Evolutionary conservation across 1,140 invertebrate species (phyloP).

Genomic region (Orchesella cincta): DNA sequence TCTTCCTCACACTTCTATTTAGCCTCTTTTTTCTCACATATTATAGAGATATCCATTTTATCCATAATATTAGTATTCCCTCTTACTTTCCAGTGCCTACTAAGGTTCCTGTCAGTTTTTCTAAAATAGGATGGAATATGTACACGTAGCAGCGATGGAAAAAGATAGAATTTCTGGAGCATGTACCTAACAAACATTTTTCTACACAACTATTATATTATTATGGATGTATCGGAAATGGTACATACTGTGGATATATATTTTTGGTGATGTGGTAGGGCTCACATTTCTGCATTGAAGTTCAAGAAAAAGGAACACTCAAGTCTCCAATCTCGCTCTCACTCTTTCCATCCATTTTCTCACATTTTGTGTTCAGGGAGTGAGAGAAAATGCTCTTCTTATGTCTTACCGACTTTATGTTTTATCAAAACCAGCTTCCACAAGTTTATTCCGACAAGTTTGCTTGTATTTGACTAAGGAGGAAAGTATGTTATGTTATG

Average conservation of each 20-base stretch:
- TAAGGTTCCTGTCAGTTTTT: not conserved
- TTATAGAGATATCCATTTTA: not conserved
- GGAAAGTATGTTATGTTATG: too few relatives aligned
- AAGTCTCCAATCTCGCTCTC: not conserved
- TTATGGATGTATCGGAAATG: too few relatives aligned
- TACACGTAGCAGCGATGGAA: too few relatives aligned
- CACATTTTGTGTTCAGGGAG: not conserved
- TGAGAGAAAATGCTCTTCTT: not conserved
- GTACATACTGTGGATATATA: too few relatives aligned
- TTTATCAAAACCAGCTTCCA: not conserved
- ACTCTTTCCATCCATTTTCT: not conserved
- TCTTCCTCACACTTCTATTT: conserved; percentile 19
- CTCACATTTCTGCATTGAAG: not conserved
- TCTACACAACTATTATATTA: too few relatives aligned
- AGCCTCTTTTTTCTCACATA: not conserved
- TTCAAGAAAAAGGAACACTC: not conserved
- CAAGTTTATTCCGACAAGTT: too few relatives aligned
- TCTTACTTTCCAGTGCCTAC: not conserved
- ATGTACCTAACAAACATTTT: too few relatives aligned
- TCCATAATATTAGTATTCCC: not conserved
- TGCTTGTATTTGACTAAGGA: too few relatives aligned
- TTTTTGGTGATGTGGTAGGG: too few relatives aligned
- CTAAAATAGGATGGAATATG: too few relatives aligned
- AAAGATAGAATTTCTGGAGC: too few relatives aligned
- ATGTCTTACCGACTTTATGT: not conserved